Evolutionary conservation across 1,140 invertebrate genomes (phyloP).

Genomic region (Diplogasteroides magnus): DNA sequence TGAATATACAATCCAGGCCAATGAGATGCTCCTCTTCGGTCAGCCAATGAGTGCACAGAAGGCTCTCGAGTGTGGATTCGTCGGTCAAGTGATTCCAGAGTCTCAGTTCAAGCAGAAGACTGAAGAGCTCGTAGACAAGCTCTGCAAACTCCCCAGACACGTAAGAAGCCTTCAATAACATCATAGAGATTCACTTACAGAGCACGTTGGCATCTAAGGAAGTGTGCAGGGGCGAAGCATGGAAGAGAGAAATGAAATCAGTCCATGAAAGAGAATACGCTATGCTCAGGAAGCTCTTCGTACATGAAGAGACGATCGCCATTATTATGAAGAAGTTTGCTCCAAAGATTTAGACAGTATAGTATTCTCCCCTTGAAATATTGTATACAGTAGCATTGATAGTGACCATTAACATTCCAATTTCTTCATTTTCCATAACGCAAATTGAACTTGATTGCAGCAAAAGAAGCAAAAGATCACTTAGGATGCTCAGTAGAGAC

Average conservation of each 20-base stretch:
- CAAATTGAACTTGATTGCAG: no score
- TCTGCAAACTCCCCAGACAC: background rate
- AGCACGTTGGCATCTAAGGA: background rate
- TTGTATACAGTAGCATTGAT: no score
- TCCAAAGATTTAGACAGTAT: no score
- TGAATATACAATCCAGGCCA: slow-evolving; percentile 13
- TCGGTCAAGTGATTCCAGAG: slow-evolving; percentile 20
- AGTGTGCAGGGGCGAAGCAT: background rate
- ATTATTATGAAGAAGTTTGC: background rate
- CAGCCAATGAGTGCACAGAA: slow-evolving; percentile 23
- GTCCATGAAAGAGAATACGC: background rate
- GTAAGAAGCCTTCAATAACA: no score
- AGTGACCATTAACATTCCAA: no score
- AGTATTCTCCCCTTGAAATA: no score
- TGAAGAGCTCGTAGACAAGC: slow-evolving; percentile 5
- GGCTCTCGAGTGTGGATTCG: slow-evolving; percentile 17
- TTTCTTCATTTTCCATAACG: no score
- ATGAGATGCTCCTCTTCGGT: slow-evolving; percentile 29
- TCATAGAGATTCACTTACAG: no score
- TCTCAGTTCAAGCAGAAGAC: slow-evolving; percentile 17
- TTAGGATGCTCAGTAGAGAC: no score
- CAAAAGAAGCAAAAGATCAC: no score
- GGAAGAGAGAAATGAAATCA: background rate
- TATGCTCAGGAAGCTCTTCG: background rate
- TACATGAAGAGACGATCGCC: background rate